phyloP scores from a whole-genome alignment of 1,140 invertebrate genomes.

The Brachionus rotundiformis region DNA sequence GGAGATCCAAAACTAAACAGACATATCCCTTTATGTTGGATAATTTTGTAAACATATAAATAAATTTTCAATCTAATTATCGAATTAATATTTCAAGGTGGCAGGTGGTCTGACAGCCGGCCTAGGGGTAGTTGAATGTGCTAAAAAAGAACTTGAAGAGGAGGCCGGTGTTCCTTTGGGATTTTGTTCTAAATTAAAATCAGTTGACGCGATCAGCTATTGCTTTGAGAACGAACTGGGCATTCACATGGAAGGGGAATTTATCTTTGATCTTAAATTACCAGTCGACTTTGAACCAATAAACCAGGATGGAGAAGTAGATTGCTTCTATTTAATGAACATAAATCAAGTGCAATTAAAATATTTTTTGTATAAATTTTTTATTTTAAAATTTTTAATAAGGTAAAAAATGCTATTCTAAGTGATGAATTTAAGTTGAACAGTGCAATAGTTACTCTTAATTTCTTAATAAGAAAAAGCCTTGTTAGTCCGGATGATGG shows the following conservation, averaged over 20 bases:
- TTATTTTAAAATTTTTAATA: slow-evolving; percentile 52
- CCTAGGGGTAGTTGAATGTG: slow-evolving; percentile 80
- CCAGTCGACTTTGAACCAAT: slow-evolving; percentile 82
- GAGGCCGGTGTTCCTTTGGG: slow-evolving; percentile 73
- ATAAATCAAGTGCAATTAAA: slow-evolving; percentile 69
- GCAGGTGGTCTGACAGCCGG: slow-evolving; percentile 86
- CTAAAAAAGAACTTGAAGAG: slow-evolving; percentile 86
- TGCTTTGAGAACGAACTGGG: slow-evolving; percentile 88
- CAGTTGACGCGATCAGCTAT: slow-evolving; percentile 69
- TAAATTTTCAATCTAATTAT: too few species aligned
- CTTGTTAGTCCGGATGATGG: slow-evolving; percentile 83
- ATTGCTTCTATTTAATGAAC: slow-evolving; percentile 74
- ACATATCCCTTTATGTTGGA: slow-evolving; percentile 93
- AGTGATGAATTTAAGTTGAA: slow-evolving; percentile 86
- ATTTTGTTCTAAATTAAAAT: slow-evolving; percentile 58
- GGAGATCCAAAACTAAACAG: slow-evolving; percentile 82
- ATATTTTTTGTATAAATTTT: neutral
- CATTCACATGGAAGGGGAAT: slow-evolving; percentile 87
- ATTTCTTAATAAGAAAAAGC: slow-evolving; percentile 86
- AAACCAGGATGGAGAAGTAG: slow-evolving; percentile 88
- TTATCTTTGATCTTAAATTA: slow-evolving; percentile 88
- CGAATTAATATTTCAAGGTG: too few species aligned
- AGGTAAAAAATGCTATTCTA: slow-evolving; percentile 74
- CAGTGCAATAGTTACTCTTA: slow-evolving; percentile 81
- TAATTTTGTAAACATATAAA: slow-evolving; percentile 75